Percentiles rank a stretch among this genome's conserved stretches.
phyloP scores from a whole-genome alignment of 2,113 vertebrate genomes.

The Turdus rufiventris region DNA sequence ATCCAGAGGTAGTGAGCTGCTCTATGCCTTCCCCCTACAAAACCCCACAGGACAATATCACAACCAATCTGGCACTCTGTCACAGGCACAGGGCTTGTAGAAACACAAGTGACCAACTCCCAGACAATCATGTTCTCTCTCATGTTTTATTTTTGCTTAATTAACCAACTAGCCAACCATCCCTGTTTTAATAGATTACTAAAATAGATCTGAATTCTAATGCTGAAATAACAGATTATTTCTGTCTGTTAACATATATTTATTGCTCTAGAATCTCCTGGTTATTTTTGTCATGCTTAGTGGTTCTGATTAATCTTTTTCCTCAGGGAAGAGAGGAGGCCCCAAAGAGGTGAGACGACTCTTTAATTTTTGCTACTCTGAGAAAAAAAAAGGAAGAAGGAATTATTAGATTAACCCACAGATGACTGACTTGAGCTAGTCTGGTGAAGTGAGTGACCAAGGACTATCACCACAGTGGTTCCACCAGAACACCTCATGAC shows the following conservation, averaged over 20 bases:
- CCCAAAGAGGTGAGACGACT: background rate
- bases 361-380: background rate
- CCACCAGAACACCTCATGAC: background rate
- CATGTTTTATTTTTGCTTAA: slow-evolving; percentile 54
- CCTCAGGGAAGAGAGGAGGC: background rate
- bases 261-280: slow-evolving; percentile 15
- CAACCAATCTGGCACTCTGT: background rate
- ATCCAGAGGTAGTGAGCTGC: background rate
- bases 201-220: slow-evolving; percentile 47
- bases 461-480: background rate
- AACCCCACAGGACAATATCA: background rate
- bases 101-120: slow-evolving; percentile 33
- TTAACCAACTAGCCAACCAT: slow-evolving; percentile 60
- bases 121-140: slow-evolving; percentile 22
- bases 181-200: slow-evolving; percentile 41
- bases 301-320: slow-evolving; percentile 25
- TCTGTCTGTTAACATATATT: slow-evolving; percentile 22
- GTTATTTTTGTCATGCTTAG: slow-evolving; percentile 45
- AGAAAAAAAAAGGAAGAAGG: background rate
- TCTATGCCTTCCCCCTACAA: background rate
- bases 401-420: background rate
- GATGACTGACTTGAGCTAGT: background rate
- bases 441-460: background rate
- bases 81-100: background rate
- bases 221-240: background rate